These are phyloP conservation scores for Caranx melampygus DNA, from an alignment of 2,113 vertebrate genomes.

Conservation along the genomic window DNA sequence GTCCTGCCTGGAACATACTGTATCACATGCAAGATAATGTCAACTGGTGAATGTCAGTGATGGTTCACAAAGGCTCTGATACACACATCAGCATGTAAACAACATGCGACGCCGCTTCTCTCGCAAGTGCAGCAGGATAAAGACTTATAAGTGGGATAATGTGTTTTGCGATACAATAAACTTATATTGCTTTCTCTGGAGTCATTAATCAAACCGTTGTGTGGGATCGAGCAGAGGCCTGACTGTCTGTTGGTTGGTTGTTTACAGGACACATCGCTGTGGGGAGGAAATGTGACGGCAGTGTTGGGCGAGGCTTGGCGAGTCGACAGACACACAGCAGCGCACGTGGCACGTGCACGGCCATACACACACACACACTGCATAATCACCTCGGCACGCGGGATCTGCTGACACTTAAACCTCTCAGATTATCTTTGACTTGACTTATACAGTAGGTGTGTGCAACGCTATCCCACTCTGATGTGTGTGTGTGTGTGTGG, in stretches of 20 bases:
- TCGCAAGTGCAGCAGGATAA: slow-evolving; percentile 10
- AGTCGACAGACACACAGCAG: slow-evolving; percentile 26
- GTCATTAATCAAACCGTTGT: slow-evolving; percentile 38
- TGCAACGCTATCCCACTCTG: neutral
- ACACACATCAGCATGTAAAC: neutral
- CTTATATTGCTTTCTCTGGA: neutral
- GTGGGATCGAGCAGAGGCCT: neutral
- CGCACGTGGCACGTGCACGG: neutral
- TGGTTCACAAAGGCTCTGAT: neutral
- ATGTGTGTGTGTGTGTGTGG: slow-evolving; percentile 14
- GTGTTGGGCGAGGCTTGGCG: slow-evolving; percentile 41
- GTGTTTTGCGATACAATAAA: slow-evolving; percentile 5
- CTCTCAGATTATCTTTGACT: slow-evolving; percentile 47
- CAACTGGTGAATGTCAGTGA: neutral
- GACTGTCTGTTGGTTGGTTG: slow-evolving; percentile 25
- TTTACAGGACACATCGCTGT: slow-evolving; percentile 41
- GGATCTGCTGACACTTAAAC: slow-evolving; percentile 32
- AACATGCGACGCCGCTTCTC: neutral
- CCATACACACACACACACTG: neutral
- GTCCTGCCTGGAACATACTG: slow-evolving; percentile 18
- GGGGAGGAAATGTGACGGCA: slow-evolving; percentile 19
- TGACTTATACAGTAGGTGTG: slow-evolving; percentile 3
- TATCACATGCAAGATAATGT: slow-evolving; percentile 20
- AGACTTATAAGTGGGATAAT: slow-evolving; percentile 4
- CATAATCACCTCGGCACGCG: slow-evolving; percentile 14